Evolutionary conservation across 2,113 vertebrate genomes (phyloP).

Genomic region (Elephas maximus): DNA sequence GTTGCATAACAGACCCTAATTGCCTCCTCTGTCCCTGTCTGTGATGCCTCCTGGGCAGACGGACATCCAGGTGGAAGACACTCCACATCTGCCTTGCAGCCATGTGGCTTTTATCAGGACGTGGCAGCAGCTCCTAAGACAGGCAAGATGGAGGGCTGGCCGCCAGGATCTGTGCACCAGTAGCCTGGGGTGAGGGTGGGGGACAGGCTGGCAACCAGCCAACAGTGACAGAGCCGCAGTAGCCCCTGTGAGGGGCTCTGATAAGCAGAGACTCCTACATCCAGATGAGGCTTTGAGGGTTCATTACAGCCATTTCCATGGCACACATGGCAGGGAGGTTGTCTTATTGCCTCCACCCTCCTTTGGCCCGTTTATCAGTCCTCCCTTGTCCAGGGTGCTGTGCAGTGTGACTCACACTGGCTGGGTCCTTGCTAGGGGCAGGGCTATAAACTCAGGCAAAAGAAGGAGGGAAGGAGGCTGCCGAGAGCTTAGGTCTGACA

Average conservation of each 20-base stretch:
- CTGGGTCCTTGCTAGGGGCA: too few relatives aligned
- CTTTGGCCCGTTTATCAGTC: background rate
- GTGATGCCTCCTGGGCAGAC: background rate
- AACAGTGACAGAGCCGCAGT: too few relatives aligned
- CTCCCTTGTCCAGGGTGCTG: background rate
- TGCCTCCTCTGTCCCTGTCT: background rate
- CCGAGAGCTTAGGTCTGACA: rapidly evolving
- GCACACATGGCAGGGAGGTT: background rate
- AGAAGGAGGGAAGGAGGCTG: rapidly evolving
- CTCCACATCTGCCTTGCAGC: background rate
- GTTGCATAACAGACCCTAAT: background rate
- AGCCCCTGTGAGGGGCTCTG: background rate
- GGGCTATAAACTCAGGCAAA: background rate
- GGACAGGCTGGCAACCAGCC: background rate
- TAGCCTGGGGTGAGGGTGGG: rapidly evolving
- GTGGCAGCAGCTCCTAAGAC: background rate
- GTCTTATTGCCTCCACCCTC: background rate
- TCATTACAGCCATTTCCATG: background rate
- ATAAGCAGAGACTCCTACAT: background rate
- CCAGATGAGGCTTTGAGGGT: background rate
- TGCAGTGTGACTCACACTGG: background rate
- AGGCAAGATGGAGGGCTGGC: background rate
- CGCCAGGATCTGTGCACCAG: background rate
- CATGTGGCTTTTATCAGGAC: background rate
- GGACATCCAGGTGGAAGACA: background rate